Conservation (phyloP, 2,888 invertebrate genomes). For the Ischnus inquisitorius region DNA sequence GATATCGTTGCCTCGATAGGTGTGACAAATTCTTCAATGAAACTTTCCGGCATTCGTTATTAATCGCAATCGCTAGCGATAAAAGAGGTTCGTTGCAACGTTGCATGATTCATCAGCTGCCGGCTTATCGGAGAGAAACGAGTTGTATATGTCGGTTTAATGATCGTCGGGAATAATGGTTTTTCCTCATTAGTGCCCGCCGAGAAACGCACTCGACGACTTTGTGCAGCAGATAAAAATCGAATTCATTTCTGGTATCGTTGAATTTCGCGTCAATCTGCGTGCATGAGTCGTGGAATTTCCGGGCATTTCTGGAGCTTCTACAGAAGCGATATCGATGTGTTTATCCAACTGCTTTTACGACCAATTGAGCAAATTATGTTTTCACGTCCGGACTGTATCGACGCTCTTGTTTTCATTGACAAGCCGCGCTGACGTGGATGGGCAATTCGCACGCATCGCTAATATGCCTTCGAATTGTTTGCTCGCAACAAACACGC, state of each 20-base stretch:
- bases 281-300: not conserved
- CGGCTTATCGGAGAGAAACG: not conserved
- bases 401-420: constrained; percentile 34
- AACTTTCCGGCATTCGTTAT: not conserved
- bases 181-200: not conserved
- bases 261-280: not conserved
- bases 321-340: not conserved
- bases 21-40: constrained; percentile 24
- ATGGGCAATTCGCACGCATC: not conserved
- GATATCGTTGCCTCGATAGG: constrained; percentile 17
- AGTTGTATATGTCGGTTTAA: not conserved
- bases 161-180: not conserved
- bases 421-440: constrained; percentile 31
- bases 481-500: not conserved
- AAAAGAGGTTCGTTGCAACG: not conserved
- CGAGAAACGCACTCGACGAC: no score
- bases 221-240: not conserved
- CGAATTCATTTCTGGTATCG: not conserved
- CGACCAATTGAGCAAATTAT: constrained; percentile 48
- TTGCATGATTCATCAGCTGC: not conserved
- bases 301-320: not conserved
- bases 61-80: not conserved
- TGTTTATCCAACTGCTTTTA: constrained; percentile 44
- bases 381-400: constrained; percentile 6
- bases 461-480: constrained; percentile 4